Conservation (phyloP, 2,888 invertebrate species). For the Aphodius granarius region DNA sequence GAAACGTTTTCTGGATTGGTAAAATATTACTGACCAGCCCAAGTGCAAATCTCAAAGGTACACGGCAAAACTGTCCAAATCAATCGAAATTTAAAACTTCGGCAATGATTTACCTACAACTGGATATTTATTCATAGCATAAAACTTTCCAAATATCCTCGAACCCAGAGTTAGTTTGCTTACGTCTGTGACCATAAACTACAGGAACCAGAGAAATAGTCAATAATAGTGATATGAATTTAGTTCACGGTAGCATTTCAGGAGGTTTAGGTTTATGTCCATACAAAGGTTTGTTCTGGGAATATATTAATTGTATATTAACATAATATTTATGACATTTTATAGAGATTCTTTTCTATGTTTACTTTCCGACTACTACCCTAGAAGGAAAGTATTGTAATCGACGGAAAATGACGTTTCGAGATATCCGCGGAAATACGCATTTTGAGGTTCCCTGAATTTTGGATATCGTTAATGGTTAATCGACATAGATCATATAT, state of each 20-base stretch:
- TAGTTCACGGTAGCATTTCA: not conserved
- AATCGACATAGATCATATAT: too few relatives aligned
- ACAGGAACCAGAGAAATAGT: not conserved
- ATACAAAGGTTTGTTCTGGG: not conserved
- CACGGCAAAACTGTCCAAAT: not conserved
- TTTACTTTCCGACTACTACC: too few relatives aligned
- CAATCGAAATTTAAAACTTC: slow-evolving; percentile 9
- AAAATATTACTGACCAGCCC: not conserved
- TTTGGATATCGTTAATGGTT: too few relatives aligned
- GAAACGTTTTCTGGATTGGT: not conserved
- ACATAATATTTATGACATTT: too few relatives aligned
- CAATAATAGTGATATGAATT: not conserved
- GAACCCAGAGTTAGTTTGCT: slow-evolving; percentile 3
- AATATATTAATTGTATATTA: not conserved
- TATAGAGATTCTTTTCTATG: too few relatives aligned
- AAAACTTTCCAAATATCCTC: not conserved
- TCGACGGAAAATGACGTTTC: too few relatives aligned
- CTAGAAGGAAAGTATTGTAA: too few relatives aligned
- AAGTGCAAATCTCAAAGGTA: not conserved
- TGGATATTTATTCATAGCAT: not conserved
- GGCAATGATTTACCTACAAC: not conserved
- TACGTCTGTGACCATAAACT: not conserved
- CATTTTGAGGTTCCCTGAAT: too few relatives aligned
- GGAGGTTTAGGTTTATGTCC: not conserved
- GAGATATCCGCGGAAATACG: too few relatives aligned